phyloP scores from a whole-genome alignment of 2,113 vertebrate species.

The Sphyrna mokarran region DNA sequence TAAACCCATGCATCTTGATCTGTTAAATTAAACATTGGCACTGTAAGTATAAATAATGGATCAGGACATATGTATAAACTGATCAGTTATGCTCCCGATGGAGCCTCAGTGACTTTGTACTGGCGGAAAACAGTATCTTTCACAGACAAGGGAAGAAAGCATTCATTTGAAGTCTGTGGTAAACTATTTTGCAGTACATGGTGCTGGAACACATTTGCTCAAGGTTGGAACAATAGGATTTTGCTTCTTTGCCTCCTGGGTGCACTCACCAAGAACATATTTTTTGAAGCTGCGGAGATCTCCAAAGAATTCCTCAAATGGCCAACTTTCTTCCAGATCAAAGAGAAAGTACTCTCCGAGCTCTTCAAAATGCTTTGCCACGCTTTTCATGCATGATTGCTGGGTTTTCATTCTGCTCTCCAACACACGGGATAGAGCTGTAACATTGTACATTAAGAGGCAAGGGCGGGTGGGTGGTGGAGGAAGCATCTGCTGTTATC shows the following conservation, averaged over 20 bases:
- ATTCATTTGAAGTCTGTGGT: slow-evolving; percentile 34
- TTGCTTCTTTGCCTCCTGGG: slow-evolving; percentile 11
- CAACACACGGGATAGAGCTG: slow-evolving; percentile 50
- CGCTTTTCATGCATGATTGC: slow-evolving; percentile 69
- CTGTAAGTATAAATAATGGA: slow-evolving; percentile 37
- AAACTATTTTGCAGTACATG: slow-evolving; percentile 32
- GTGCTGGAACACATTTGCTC: background rate
- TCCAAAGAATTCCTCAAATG: slow-evolving; percentile 67
- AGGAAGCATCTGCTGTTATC: background rate
- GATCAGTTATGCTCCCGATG: slow-evolving; percentile 28
- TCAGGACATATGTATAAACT: slow-evolving; percentile 32
- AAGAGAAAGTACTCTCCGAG: slow-evolving; percentile 69
- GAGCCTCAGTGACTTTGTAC: slow-evolving; percentile 12
- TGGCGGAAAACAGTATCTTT: slow-evolving; percentile 16
- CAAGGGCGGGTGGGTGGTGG: background rate
- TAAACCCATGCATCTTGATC: slow-evolving; percentile 26
- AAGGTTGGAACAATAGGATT: slow-evolving; percentile 26
- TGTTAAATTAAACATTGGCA: slow-evolving; percentile 36
- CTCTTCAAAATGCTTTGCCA: slow-evolving; percentile 67
- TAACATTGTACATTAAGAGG: background rate
- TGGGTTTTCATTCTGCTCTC: slow-evolving; percentile 67
- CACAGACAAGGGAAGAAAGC: slow-evolving; percentile 34
- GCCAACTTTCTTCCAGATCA: slow-evolving; percentile 61
- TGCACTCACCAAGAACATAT: slow-evolving; percentile 72
- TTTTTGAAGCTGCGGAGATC: slow-evolving; percentile 74